These are phyloP conservation scores for Callopanchax toddi DNA, from an alignment of 2,113 vertebrate genomes.

Conservation along the genomic window DNA sequence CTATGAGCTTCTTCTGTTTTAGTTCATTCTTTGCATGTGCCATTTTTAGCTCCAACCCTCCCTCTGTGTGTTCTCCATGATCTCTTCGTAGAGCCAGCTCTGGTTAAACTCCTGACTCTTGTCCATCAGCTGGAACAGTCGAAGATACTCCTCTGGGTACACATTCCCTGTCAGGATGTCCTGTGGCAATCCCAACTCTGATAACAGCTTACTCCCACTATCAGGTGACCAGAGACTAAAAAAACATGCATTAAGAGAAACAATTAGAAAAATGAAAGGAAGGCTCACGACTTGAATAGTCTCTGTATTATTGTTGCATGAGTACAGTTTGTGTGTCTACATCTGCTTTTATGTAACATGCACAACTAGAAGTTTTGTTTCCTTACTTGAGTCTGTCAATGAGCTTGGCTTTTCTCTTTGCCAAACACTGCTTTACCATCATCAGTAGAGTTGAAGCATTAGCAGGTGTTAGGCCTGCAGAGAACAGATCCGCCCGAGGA, in stretches of 20 bases:
- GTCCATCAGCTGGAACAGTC: slow-evolving; percentile 86
- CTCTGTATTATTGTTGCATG: no score
- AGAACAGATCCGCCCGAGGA: slow-evolving; percentile 86
- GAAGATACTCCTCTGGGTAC: slow-evolving; percentile 85
- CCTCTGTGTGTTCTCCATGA: slow-evolving; percentile 69
- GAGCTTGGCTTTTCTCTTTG: slow-evolving; percentile 81
- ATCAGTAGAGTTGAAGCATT: slow-evolving; percentile 84
- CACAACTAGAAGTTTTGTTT: no score
- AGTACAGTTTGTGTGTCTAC: not conserved
- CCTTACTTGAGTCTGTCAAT: slow-evolving; percentile 87
- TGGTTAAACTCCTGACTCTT: slow-evolving; percentile 79
- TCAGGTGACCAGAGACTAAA: slow-evolving; percentile 85
- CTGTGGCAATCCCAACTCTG: slow-evolving; percentile 69
- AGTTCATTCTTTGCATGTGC: slow-evolving; percentile 10
- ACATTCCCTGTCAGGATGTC: slow-evolving; percentile 75
- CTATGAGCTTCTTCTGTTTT: slow-evolving; percentile 3
- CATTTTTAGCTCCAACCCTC: slow-evolving; percentile 53
- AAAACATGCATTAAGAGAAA: slow-evolving; percentile 20
- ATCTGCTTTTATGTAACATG: no score
- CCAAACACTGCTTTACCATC: slow-evolving; percentile 92
- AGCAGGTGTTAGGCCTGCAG: slow-evolving; percentile 77
- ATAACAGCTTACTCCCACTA: slow-evolving; percentile 73
- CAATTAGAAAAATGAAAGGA: not conserved
- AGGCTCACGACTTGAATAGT: no score
- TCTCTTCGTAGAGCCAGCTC: slow-evolving; percentile 86